Base-by-base conservation (phyloP, 1,140 invertebrate species). In the Ptiloglossa arizonensis region DNA sequence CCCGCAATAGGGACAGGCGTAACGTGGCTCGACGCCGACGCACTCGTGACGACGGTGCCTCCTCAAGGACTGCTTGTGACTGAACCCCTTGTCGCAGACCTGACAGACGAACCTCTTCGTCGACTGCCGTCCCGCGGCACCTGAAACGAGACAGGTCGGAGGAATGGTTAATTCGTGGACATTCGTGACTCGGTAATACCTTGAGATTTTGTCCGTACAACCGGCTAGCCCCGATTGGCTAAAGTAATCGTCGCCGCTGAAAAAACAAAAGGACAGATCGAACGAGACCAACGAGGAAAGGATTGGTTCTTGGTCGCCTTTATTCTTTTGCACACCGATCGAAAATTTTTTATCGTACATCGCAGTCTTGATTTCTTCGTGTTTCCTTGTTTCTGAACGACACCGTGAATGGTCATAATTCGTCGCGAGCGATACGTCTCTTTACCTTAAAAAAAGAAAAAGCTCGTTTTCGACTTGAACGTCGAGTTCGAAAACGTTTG, bases 101-200 rank as follows among this genome's bases (percentile, higher is more conserved):
- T 5, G 27, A 13, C 68, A 8, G 27, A 32, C 38, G 35, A 59
- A 70, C 19, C 4, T 32, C 41, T 24, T 32, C 15, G 4, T 22
- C 17, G 17, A 0, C 3, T 0, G n/a, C 13, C 13, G 41, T 6
- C 2, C 15, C 17, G 4, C 3, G 19, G 15, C 3, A 69, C 35
- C 73, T 75, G 73, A 75, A 75, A 75, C 52, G 29, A 75, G 46
- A 75, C 22, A 75, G 5, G 15, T 22, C 29, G 41, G 5, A 48
- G n/a, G 6, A 35, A 1, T 27, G 0, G 35, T 69, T 75, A 75
- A 69, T 75, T 15, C 6, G 38, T 11, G 68, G 44, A 32, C 24
- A 15, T 54, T 52, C 41, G 22, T 13, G 1, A 0, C 11, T 19
- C 32, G 8, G 2, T 3, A 1, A 9, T 68, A 54, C 50, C 29